phyloP scores from a whole-genome alignment of 1,140 invertebrate genomes.

The Drosophila watanabei region DNA sequence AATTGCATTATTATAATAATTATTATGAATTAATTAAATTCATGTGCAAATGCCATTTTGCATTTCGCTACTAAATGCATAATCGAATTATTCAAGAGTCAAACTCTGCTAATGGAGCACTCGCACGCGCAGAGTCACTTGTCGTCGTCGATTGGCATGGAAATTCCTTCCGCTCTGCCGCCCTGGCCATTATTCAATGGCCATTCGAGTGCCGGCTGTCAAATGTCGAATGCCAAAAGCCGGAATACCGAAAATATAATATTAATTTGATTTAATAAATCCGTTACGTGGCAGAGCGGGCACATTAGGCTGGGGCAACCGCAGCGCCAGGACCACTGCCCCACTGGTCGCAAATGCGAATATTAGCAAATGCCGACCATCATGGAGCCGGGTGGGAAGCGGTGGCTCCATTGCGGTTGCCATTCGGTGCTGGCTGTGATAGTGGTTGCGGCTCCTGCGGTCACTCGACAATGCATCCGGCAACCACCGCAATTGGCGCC shows the following conservation, averaged over 20 bases:
- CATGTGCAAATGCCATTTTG: slow-evolving; percentile 33
- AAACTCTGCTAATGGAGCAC: slow-evolving; percentile 41
- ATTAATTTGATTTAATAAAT: slow-evolving; percentile 61
- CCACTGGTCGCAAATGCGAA: neutral
- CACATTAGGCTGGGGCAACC: slow-evolving; percentile 35
- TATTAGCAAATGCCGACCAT: slow-evolving; percentile 2
- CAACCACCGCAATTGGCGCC: slow-evolving; percentile 31
- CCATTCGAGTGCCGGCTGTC: slow-evolving; percentile 13
- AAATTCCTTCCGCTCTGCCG: neutral
- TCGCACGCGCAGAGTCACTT: slow-evolving; percentile 23
- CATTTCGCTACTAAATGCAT: slow-evolving; percentile 27
- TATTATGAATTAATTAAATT: slow-evolving; percentile 61
- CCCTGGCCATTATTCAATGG: slow-evolving; percentile 17
- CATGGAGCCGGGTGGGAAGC: slow-evolving; percentile 13
- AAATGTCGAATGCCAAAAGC: slow-evolving; percentile 27
- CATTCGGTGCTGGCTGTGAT: slow-evolving; percentile 44
- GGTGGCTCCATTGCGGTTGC: slow-evolving; percentile 43
- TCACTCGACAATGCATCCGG: slow-evolving; percentile 36
- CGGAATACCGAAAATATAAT: slow-evolving; percentile 19
- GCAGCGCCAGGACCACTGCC: slow-evolving; percentile 9
- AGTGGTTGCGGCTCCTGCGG: slow-evolving; percentile 35
- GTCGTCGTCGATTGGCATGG: slow-evolving; percentile 12
- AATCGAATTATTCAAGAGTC: slow-evolving; percentile 47
- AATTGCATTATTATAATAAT: slow-evolving; percentile 55
- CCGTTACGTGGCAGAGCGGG: slow-evolving; percentile 9